Percentiles rank a stretch among this genome's conserved stretches.
Evolutionary conservation across 2,888 invertebrate genomes (phyloP).

Genomic region (Dryobotodes eremita): DNA sequence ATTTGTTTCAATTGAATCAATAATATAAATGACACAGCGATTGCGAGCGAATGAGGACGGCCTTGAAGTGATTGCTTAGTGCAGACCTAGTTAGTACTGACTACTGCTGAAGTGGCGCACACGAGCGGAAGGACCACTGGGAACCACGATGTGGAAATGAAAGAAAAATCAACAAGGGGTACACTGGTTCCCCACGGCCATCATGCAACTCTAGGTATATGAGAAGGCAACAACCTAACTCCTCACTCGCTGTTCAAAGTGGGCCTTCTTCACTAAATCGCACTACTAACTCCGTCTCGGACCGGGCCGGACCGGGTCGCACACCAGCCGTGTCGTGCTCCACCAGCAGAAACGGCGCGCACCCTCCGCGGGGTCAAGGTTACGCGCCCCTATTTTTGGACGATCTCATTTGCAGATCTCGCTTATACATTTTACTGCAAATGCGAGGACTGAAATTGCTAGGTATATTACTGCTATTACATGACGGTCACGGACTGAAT

Average conservation of each 20-base stretch:
- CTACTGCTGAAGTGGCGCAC: background rate
- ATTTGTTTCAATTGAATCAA: constrained; percentile 34
- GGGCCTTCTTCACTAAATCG: background rate
- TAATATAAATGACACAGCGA: constrained; percentile 33
- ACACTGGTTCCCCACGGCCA: background rate
- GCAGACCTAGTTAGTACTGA: background rate
- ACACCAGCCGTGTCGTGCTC: background rate
- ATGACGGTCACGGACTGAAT: background rate
- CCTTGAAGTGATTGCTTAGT: constrained; percentile 23
- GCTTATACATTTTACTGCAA: constrained; percentile 10
- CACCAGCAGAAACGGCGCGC: constrained; percentile 10
- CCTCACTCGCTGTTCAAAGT: background rate
- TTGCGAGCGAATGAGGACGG: constrained; percentile 19
- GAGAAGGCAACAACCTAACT: background rate
- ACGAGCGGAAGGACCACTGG: background rate
- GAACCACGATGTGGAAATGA: background rate
- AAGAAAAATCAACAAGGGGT: background rate
- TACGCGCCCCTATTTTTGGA: constrained; percentile 38
- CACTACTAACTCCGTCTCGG: background rate
- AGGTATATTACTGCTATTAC: background rate
- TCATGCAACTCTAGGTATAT: background rate
- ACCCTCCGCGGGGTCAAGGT: constrained; percentile 44
- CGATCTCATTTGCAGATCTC: constrained; percentile 28
- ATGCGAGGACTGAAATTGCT: background rate
- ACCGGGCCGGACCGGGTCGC: background rate